Evolutionary conservation across 2,888 invertebrate species (phyloP).

Genomic region (Mantis religiosa): DNA sequence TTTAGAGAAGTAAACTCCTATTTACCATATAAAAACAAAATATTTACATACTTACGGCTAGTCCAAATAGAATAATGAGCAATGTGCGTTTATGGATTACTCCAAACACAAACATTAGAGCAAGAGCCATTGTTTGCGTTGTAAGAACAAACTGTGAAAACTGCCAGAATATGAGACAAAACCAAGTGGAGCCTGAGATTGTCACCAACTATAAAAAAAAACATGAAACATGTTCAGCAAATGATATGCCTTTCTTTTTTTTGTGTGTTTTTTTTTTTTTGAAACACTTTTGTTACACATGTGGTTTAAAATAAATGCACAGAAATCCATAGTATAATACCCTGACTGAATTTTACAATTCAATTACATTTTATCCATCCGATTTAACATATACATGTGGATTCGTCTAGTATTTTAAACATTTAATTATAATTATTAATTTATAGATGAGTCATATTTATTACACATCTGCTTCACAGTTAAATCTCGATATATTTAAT

Average conservation of each 20-base stretch:
- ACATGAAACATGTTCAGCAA: neutral
- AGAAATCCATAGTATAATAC: no score
- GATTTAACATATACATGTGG: no score
- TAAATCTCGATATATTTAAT: no score
- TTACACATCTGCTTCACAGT: no score
- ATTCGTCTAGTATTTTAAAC: no score
- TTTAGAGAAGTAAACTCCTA: neutral
- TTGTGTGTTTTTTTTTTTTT: no score
- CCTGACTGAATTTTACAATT: no score
- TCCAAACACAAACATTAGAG: slow-evolving; percentile 58
- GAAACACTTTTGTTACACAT: neutral
- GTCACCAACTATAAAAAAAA: slow-evolving; percentile 39
- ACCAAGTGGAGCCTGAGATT: slow-evolving; percentile 38
- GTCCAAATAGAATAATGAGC: slow-evolving; percentile 44
- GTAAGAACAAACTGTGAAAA: slow-evolving; percentile 79
- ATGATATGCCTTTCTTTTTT: neutral
- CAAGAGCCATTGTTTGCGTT: slow-evolving; percentile 70
- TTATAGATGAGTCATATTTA: no score
- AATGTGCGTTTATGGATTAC: slow-evolving; percentile 41
- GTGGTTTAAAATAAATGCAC: no score
- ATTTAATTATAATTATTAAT: no score
- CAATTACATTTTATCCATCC: no score
- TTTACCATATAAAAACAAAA: neutral
- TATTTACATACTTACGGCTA: slow-evolving; percentile 42
- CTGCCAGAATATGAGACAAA: slow-evolving; percentile 65